Conservation (phyloP, 2,113 vertebrate species). For the Rhizomys pruinosus region DNA sequence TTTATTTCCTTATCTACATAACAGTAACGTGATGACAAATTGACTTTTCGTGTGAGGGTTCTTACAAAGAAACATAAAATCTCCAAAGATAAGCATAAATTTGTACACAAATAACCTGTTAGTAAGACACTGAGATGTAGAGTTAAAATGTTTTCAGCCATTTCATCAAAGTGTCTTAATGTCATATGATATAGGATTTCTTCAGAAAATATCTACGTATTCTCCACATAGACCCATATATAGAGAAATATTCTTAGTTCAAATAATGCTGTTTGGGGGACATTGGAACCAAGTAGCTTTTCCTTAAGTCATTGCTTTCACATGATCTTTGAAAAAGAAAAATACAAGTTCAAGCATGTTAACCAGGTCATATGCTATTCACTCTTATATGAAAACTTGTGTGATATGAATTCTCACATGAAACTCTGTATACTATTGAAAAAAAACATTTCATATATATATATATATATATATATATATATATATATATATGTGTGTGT, state of each 20-base stretch:
- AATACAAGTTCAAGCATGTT: neutral
- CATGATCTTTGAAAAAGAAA: neutral
- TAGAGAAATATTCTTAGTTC: neutral
- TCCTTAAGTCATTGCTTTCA: neutral
- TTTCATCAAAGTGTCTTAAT: conserved; percentile 44
- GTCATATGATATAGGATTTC: neutral
- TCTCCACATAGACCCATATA: neutral
- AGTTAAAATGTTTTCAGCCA: conserved; percentile 60
- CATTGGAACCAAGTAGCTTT: neutral
- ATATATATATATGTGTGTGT: no score
- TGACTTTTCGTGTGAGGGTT: conserved; percentile 58
- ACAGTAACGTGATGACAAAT: conserved; percentile 57
- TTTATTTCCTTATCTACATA: conserved; percentile 61
- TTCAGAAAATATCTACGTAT: conserved; percentile 10
- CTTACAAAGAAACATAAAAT: conserved; percentile 61
- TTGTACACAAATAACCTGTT: conserved; percentile 36
- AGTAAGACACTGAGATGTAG: conserved; percentile 55
- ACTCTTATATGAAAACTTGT: neutral
- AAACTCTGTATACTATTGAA: neutral
- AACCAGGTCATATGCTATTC: neutral
- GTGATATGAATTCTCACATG: neutral
- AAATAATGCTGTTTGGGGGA: neutral
- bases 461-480: neutral
- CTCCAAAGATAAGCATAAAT: conserved; percentile 66
- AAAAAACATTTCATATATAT: conserved; percentile 1